These are phyloP conservation scores for Paragorgia papillata DNA, from an alignment of 92 coral and sea anemone genomes.

Conservation along the genomic window DNA sequence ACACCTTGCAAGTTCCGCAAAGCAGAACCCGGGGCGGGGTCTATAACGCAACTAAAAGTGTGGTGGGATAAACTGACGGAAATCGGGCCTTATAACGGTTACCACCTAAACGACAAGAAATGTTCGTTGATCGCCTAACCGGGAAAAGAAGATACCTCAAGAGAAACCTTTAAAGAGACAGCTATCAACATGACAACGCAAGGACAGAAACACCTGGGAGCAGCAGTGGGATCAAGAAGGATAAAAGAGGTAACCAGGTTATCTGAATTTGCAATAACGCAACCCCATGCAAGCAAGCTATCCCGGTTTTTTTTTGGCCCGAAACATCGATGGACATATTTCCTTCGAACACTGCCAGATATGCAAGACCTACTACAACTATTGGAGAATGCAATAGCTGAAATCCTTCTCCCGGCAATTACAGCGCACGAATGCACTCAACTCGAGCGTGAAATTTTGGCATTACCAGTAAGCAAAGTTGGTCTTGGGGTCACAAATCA, in stretches of 20 bases:
- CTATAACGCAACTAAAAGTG: conserved; percentile 36
- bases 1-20: conserved; percentile 23
- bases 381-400: conserved; percentile 55
- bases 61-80: conserved; percentile 59
- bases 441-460: conserved; percentile 39
- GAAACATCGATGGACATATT: conserved; percentile 58
- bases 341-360: conserved; percentile 1
- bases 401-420: conserved; percentile 52
- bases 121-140: conserved; percentile 59
- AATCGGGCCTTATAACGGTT: conserved; percentile 49
- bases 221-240: conserved; percentile 61
- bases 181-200: conserved; percentile 51
- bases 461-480: conserved; percentile 55
- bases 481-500: conserved; percentile 58
- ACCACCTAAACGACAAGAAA: conserved; percentile 54
- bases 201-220: conserved; percentile 69
- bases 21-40: conserved; percentile 53
- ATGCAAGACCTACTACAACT: too few species aligned
- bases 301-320: conserved; percentile 43
- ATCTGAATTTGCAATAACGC: conserved; percentile 50
- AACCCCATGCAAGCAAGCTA: conserved; percentile 61
- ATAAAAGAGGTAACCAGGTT: conserved; percentile 47
- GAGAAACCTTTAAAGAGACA: conserved; percentile 48
- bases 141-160: conserved; percentile 49
- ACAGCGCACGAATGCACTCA: conserved; percentile 48